These are phyloP conservation scores for Paralvinella palmiformis DNA, from an alignment of 1,140 invertebrate species.

Conservation along the genomic window DNA sequence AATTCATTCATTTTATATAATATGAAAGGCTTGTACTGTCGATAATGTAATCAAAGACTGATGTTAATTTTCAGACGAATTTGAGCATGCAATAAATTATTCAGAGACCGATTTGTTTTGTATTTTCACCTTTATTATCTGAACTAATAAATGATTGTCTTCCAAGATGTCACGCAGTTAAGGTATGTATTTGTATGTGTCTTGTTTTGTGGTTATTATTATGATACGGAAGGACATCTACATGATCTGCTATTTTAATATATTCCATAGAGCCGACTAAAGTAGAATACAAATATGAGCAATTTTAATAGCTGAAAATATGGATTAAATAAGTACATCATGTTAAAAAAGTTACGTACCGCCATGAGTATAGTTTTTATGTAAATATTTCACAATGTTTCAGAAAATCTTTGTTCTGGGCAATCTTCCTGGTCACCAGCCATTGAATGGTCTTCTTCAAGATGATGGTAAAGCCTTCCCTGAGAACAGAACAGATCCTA, in stretches of 20 bases:
- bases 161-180: neutral
- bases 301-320: neutral
- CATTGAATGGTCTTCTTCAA: conserved; percentile 32
- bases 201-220: neutral
- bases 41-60: too few species aligned
- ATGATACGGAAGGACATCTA: neutral
- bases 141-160: neutral
- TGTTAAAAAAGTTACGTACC: too few species aligned
- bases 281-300: neutral
- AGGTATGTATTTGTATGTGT: neutral
- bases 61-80: conserved; percentile 68
- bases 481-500: conserved; percentile 33
- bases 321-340: neutral
- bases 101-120: conserved; percentile 62
- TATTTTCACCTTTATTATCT: conserved; percentile 56
- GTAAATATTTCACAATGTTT: too few species aligned
- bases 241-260: neutral
- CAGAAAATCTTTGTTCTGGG: conserved; percentile 42
- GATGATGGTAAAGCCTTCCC: conserved; percentile 40
- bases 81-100: conserved; percentile 62
- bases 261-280: neutral
- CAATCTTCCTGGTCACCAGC: conserved; percentile 28
- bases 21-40: too few species aligned
- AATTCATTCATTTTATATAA: too few species aligned
- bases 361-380: too few species aligned